Evolutionary conservation across 2,888 invertebrate species (phyloP), one percentile per base, ranked within the genome.

Genomic region (Cataglyphis livida): DNA sequence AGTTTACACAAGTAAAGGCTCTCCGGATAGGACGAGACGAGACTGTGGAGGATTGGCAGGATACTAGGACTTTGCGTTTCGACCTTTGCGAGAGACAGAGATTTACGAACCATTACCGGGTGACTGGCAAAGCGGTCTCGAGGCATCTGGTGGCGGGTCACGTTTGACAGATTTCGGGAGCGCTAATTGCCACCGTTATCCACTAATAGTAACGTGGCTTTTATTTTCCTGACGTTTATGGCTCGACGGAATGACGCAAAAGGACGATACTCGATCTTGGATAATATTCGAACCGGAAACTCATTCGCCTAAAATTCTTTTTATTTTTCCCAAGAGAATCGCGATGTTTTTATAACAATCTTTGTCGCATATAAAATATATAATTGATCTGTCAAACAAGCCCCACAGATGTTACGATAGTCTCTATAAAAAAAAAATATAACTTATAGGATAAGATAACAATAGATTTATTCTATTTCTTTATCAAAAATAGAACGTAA

Each of bases 121-220:
- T 83, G 81, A 82, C 85, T 78, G 61, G 71, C 48, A 28, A 76
- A 79, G 68, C 51, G 44, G 66, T 15, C 61, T 41, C 62, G 18
- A 38, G 61, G 85, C 89, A 88, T 91, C 90, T 91, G 91, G 88
- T 75, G 28, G 21, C 78, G 68, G 91, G 86, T 75, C n/a, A n/a
- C 78, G 68, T 79, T 89, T 61, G 82, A 89, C 71, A 83, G 65
- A 86, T 88, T 89, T 84, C 57, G 81, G 75, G 75, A 82, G 73
- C 78, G 71, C 88, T 91, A 91, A 91, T 91, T 91, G 89, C 79
- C 73, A 82, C 48, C 66, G 83, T 74, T 87, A 78, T 82, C 86
- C 83, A 71, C 83, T 91, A 88, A 85, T 85, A 84, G 85, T 76
- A 64, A 62, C 75, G 70, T 25, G 15, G 38, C 51, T 76, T 66